Percentiles rank a stretch among this genome's conserved stretches.
Conservation (phyloP, 2,797 vertebrate genomes). For the Pogonophryne albipinna region DNA sequence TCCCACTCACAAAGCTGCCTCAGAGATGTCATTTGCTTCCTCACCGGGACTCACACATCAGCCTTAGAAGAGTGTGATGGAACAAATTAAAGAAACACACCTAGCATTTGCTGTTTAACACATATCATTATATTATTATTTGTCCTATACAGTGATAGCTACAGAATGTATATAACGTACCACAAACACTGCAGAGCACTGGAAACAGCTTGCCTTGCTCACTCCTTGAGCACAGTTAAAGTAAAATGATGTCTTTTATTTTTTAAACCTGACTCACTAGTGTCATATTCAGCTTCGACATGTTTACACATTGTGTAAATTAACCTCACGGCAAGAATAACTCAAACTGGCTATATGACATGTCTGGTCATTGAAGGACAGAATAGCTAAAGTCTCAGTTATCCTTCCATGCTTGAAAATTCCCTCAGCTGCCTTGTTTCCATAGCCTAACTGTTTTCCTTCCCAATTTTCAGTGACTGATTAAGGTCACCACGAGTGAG, state of each 20-base stretch:
- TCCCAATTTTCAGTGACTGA: constrained; percentile 21
- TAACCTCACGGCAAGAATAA: too few relatives aligned
- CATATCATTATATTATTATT: not conserved
- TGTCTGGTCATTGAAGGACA: constrained; percentile 4
- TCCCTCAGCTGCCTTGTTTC: not conserved
- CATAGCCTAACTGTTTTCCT: not conserved
- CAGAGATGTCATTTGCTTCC: not conserved
- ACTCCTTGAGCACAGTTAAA: not conserved
- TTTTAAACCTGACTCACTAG: too few relatives aligned
- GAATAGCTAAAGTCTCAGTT: not conserved
- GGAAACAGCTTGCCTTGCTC: not conserved
- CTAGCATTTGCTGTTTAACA: not conserved
- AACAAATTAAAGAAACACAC: not conserved
- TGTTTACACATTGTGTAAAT: not conserved
- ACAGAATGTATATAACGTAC: not conserved
- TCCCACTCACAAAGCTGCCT: too few relatives aligned
- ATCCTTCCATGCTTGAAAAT: not conserved
- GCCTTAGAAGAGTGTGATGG: not conserved
- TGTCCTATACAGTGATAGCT: not conserved
- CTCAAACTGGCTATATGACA: not conserved
- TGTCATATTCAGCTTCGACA: not conserved
- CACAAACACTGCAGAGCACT: not conserved
- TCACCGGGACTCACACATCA: not conserved
- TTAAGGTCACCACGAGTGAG: constrained; percentile 30
- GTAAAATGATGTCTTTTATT: not conserved